Evolutionary conservation across 2,797 vertebrate genomes (phyloP).

Genomic region (Ciconia nigra): DNA sequence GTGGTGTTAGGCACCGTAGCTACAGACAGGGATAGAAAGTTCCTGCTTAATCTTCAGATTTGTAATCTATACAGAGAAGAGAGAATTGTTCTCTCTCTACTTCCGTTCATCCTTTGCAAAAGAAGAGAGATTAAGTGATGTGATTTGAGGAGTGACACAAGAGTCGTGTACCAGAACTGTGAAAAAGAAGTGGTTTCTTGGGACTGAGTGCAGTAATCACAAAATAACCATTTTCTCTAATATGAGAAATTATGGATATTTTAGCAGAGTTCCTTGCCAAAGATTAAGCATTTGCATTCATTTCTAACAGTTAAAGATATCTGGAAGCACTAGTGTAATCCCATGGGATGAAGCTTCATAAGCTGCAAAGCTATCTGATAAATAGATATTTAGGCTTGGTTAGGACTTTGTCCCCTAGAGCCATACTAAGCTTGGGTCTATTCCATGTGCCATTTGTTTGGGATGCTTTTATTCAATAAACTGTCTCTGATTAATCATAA

Average conservation of each 20-base stretch:
- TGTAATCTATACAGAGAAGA: not conserved
- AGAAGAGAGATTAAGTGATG: not conserved
- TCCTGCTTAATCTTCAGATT: not conserved
- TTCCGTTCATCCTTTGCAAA: not conserved
- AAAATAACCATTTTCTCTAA: not conserved
- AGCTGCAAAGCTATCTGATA: not conserved
- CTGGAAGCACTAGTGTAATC: not conserved
- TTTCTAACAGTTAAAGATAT: not conserved
- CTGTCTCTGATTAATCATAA: conserved; percentile 2
- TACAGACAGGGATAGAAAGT: not conserved
- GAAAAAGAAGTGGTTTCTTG: not conserved
- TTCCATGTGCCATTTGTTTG: conserved; percentile 5
- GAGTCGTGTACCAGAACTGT: not conserved
- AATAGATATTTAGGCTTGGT: not conserved
- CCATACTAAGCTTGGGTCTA: not conserved
- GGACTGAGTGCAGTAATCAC: not conserved
- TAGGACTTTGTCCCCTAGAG: not conserved
- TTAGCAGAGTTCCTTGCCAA: not conserved
- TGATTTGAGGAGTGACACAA: not conserved
- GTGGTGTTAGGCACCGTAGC: not conserved
- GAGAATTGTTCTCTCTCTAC: not conserved
- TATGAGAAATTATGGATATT: not conserved
- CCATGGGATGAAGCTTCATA: not conserved
- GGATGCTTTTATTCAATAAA: conserved; percentile 36
- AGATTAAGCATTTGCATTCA: not conserved